A percentile compares a stretch with the other conserved stretches of the same genome.
Evolutionary conservation across 2,113 vertebrate species (phyloP).

Genomic region (Fregetta grallaria): DNA sequence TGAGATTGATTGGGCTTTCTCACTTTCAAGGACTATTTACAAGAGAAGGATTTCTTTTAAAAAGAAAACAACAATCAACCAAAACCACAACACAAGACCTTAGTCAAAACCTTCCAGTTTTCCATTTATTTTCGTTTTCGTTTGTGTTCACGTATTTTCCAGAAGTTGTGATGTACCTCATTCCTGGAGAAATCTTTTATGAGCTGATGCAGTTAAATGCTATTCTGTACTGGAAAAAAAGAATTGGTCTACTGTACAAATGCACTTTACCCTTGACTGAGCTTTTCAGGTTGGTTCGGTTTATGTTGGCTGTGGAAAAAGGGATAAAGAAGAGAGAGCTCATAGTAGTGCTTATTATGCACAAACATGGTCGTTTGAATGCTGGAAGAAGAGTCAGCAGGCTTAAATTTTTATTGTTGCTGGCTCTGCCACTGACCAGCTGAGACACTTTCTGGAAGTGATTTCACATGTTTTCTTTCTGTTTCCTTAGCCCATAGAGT

Average conservation of each 20-base stretch:
- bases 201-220: not conserved
- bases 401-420: not conserved
- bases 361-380: not conserved
- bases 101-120: not conserved
- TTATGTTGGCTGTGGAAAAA: not conserved
- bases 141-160: not conserved
- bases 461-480: not conserved
- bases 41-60: not conserved
- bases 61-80: not conserved
- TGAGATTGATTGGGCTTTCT: not conserved
- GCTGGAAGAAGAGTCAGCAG: not conserved
- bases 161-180: not conserved
- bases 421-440: not conserved
- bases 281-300: not conserved
- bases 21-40: not conserved
- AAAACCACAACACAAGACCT: not conserved
- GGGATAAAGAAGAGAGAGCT: not conserved
- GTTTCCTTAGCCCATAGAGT: not conserved
- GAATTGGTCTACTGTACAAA: not conserved
- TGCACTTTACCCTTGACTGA: not conserved
- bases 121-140: not conserved
- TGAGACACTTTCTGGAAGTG: not conserved
- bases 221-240: not conserved
- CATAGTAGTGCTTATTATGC: not conserved
- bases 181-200: not conserved